Conservation (phyloP, 2,888 invertebrate genomes). For the Cryptocephalus primarius region DNA sequence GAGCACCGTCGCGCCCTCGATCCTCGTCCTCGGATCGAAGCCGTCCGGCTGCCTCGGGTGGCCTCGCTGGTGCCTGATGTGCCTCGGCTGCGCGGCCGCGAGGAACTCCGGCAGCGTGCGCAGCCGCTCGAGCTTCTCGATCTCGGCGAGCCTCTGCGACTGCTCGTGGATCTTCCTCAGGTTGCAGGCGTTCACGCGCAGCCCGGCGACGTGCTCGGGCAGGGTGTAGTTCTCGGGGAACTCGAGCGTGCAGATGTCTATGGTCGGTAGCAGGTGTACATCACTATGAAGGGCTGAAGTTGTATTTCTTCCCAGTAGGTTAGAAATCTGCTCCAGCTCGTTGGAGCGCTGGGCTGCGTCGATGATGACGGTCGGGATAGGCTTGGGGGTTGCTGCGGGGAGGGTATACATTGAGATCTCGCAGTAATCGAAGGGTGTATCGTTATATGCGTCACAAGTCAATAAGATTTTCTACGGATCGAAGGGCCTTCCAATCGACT, state of each 20-base stretch:
- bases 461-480: too few relatives aligned
- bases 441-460: neutral
- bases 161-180: constrained; percentile 24
- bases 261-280: constrained; percentile 32
- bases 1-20: constrained; percentile 21
- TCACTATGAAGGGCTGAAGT: constrained; percentile 27
- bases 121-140: constrained; percentile 23
- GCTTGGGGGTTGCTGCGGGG: constrained; percentile 34
- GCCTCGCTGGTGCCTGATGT: constrained; percentile 30
- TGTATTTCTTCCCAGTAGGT: constrained; percentile 29
- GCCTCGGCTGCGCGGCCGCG: constrained; percentile 13
- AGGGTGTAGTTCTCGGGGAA: constrained; percentile 26
- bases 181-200: constrained; percentile 26
- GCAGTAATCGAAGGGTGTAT: neutral
- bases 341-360: constrained; percentile 28
- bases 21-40: constrained; percentile 22
- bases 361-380: constrained; percentile 35
- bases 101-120: constrained; percentile 18
- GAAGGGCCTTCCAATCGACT: too few relatives aligned
- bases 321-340: constrained; percentile 26
- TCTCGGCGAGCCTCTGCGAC: constrained; percentile 18
- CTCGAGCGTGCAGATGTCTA: constrained; percentile 37
- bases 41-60: constrained; percentile 14
- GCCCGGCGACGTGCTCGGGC: constrained; percentile 8
- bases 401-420: neutral